These are phyloP conservation scores for Microplitis mediator DNA, from an alignment of 1,140 invertebrate genomes.

Conservation along the genomic window DNA sequence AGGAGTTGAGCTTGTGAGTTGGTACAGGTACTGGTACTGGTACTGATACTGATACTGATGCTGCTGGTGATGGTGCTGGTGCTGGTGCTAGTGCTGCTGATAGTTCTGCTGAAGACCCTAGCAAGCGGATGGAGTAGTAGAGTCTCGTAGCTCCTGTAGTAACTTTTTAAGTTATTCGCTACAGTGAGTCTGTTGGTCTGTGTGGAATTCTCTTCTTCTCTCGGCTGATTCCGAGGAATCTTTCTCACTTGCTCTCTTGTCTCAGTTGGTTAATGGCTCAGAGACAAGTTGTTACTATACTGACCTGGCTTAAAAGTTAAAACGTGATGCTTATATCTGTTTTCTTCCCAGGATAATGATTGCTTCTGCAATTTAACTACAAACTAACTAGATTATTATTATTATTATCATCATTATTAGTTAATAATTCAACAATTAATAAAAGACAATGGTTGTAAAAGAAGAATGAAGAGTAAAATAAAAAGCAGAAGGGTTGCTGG, in stretches of 20 bases:
- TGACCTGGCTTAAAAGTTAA: neutral
- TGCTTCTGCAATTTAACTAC: too few species aligned
- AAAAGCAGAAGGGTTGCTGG: too few species aligned
- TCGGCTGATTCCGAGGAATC: conserved; percentile 4
- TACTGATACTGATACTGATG: neutral
- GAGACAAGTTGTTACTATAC: neutral
- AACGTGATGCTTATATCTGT: neutral
- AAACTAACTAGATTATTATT: too few species aligned
- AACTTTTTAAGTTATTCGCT: conserved; percentile 16
- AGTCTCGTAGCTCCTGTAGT: neutral
- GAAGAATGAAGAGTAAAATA: too few species aligned
- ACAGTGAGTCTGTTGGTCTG: neutral
- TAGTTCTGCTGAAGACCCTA: neutral
- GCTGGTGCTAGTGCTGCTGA: neutral
- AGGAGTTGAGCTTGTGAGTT: neutral
- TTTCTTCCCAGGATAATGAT: neutral
- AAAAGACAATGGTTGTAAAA: too few species aligned
- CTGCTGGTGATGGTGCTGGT: neutral
- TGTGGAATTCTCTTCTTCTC: neutral
- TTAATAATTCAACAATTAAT: too few species aligned
- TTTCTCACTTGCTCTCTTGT: conserved; percentile 10
- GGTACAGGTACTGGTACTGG: neutral
- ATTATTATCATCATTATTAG: too few species aligned
- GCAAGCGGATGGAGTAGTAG: neutral
- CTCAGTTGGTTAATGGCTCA: conserved; percentile 13